These are phyloP conservation scores for Congeria kusceri DNA, from an alignment of 2,888 invertebrate genomes.

Conservation along the genomic window DNA sequence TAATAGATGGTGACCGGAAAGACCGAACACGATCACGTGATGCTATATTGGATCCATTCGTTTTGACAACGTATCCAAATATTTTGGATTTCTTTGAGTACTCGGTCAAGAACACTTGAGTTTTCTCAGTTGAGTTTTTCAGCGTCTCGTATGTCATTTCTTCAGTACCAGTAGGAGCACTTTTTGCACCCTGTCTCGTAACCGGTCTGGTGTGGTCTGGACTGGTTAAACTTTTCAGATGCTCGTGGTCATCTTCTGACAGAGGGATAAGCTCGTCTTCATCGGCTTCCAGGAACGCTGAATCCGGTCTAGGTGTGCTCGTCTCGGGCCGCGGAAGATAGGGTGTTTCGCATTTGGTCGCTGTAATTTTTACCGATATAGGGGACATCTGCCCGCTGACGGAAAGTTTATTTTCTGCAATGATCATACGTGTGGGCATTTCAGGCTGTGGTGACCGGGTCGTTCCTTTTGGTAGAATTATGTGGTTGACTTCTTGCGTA, in stretches of 20 bases:
- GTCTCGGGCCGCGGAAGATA: neutral
- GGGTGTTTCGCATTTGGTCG: neutral
- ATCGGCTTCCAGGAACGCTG: neutral
- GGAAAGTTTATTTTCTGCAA: neutral
- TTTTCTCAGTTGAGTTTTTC: constrained; percentile 24
- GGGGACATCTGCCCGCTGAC: neutral
- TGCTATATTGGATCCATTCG: constrained; percentile 13
- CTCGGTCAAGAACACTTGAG: constrained; percentile 50
- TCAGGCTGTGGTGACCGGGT: neutral
- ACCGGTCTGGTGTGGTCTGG: neutral
- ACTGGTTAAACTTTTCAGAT: constrained; percentile 10
- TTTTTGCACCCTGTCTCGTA: constrained; percentile 6
- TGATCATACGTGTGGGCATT: neutral
- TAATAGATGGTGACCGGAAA: constrained; percentile 49
- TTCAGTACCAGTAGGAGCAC: neutral
- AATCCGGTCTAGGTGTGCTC: constrained; percentile 1
- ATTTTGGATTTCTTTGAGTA: constrained; percentile 59
- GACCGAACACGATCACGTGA: constrained; percentile 27
- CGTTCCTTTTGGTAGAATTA: neutral
- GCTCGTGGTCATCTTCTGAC: constrained; percentile 2
- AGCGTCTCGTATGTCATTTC: constrained; percentile 1
- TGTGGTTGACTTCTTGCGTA: neutral
- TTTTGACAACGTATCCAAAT: constrained; percentile 57
- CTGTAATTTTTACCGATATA: neutral
- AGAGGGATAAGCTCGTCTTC: constrained; percentile 26